phyloP scores from a whole-genome alignment of 2,888 invertebrate species.

The Blomia tropicalis region DNA sequence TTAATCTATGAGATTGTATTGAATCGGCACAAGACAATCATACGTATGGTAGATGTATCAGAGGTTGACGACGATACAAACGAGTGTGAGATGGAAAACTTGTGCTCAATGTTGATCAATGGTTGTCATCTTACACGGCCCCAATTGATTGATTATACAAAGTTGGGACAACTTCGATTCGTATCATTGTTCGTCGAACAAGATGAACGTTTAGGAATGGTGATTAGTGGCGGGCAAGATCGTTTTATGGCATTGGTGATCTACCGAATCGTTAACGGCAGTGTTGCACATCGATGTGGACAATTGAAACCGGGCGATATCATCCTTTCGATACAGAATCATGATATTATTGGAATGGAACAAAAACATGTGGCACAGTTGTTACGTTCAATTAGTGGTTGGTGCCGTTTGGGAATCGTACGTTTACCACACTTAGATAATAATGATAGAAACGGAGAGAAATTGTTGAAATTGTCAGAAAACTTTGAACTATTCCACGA shows the following conservation, averaged over 20 bases:
- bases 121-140: background rate
- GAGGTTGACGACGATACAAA: background rate
- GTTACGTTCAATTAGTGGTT: background rate
- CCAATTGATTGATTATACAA: background rate
- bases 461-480: too few relatives aligned
- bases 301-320: background rate
- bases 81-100: background rate
- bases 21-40: constrained; percentile 6
- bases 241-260: background rate
- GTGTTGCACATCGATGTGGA: background rate
- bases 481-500: background rate
- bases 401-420: constrained; percentile 9
- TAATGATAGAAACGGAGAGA: too few relatives aligned
- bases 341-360: background rate
- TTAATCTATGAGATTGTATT: background rate
- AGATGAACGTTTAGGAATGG: background rate
- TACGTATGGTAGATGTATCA: background rate
- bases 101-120: background rate
- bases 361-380: background rate
- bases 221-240: background rate
- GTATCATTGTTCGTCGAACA: background rate
- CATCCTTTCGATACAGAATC: background rate
- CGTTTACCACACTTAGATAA: background rate
- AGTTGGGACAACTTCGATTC: background rate
- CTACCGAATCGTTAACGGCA: background rate